phyloP scores from a whole-genome alignment of 2,888 invertebrate genomes.

The Andrena fulva region DNA sequence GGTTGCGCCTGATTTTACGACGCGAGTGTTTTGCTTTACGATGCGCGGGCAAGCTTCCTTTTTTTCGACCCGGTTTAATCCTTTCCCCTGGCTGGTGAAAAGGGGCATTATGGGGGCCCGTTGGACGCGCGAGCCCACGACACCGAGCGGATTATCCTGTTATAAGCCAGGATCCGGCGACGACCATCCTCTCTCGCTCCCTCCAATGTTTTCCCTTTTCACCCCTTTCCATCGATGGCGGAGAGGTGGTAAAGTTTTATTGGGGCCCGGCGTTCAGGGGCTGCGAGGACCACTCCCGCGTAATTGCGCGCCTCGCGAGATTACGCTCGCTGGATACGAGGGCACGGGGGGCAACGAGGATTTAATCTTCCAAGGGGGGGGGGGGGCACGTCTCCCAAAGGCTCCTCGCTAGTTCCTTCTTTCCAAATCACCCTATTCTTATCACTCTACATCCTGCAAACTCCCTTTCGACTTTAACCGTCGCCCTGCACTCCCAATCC shows the following conservation, averaged over 20 bases:
- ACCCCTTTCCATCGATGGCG: conserved; percentile 24
- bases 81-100: conserved; percentile 49
- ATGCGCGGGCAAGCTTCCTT: conserved; percentile 20
- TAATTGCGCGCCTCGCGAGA: conserved; percentile 66
- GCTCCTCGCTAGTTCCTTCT: too few species aligned
- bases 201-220: conserved; percentile 9
- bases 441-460: too few species aligned
- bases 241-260: conserved; percentile 51
- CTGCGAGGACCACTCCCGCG: conserved; percentile 6
- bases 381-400: not conserved
- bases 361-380: conserved; percentile 21
- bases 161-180: conserved; percentile 45
- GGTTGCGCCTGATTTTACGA: conserved; percentile 61
- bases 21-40: conserved; percentile 59
- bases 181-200: conserved; percentile 14
- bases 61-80: conserved; percentile 9
- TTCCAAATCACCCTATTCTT: too few species aligned
- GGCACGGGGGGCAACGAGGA: not conserved
- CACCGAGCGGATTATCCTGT: conserved; percentile 56
- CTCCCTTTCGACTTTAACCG: too few species aligned
- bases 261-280: conserved; percentile 7
- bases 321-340: conserved; percentile 20
- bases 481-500: too few species aligned
- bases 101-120: conserved; percentile 34
- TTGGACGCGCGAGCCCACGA: conserved; percentile 33